Evolutionary conservation across 2,888 invertebrate species (phyloP).

Genomic region (Plebejus melissa): DNA sequence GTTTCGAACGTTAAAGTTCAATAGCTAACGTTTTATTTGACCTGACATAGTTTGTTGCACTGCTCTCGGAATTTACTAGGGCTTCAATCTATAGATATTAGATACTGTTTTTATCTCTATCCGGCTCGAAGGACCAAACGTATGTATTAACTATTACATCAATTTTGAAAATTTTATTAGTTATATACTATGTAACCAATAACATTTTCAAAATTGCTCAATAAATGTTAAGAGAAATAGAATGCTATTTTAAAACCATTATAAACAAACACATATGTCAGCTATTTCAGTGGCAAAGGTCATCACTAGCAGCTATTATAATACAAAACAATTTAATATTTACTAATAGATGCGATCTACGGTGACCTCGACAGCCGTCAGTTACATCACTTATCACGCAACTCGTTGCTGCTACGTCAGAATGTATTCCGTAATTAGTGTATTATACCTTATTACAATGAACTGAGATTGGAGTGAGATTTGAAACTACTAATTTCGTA

Average conservation of each 20-base stretch:
- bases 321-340: conserved; percentile 22
- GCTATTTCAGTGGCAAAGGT: not conserved
- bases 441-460: not conserved
- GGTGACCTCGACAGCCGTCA: conserved; percentile 11
- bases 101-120: not conserved
- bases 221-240: not conserved
- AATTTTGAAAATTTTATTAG: not conserved
- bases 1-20: not conserved
- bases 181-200: no score
- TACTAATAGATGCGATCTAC: conserved; percentile 18
- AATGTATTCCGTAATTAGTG: not conserved
- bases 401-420: conserved; percentile 6
- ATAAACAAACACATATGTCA: not conserved
- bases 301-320: not conserved
- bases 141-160: no score
- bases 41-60: not conserved
- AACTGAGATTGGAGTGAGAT: not conserved
- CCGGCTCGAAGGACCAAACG: not conserved
- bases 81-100: not conserved
- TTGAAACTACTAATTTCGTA: not conserved
- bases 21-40: not conserved
- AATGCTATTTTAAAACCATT: not conserved
- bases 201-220: not conserved
- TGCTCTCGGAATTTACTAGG: not conserved
- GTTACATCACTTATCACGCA: conserved; percentile 7